Evolutionary conservation across 2,797 vertebrate genomes (phyloP), one percentile per base, ranked within the genome.

Genomic region (Myotis findleyi): DNA sequence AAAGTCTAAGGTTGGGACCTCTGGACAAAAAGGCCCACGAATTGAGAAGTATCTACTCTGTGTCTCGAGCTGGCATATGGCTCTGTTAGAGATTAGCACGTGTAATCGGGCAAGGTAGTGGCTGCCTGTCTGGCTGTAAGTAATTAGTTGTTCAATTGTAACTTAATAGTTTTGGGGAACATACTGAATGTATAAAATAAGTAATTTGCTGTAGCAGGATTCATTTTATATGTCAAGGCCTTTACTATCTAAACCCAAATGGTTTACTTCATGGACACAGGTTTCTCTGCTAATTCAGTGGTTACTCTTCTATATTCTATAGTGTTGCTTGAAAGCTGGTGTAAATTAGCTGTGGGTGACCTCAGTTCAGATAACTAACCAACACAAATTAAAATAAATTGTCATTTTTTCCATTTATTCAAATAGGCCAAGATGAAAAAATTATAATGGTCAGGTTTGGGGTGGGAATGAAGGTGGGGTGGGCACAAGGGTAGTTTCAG

Each of bases 271-370:
- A 20, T 64, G 33, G 30, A 57, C 53, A 66, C 11, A 66, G 12
- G 30, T 86, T 90, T 95, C n/a, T 85, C 62, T 83, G 91, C 47
- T 81, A 84, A 59, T 41, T 93, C 36, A 33, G 23, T 80, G 80
- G 72, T 89, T 7, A 55, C 62, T 21, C 71, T 72, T 17, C 66
- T 80, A 7, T 85, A 41, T 88, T 87, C 55, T 86, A 20, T n/a
- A 64, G 53, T 69, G 64, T 93, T 89, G 80, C 73, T 91, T 89
- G 38, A 64, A 96, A 57, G 53, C 16, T 75, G 49, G 9, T 91
- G 7, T 93, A 69, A 89, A 75, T 72, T 81, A 87, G 91, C 53
- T 89, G n/a, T 77, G 72, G 64, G 27, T 77, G 62, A 91, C 33
- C 66, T 92, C 21, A 41, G 25, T 90, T 89, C 62, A 81, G 69